These are phyloP conservation scores for Propsilocerus akamusi DNA, from an alignment of 1,140 invertebrate species.

Conservation along the genomic window DNA sequence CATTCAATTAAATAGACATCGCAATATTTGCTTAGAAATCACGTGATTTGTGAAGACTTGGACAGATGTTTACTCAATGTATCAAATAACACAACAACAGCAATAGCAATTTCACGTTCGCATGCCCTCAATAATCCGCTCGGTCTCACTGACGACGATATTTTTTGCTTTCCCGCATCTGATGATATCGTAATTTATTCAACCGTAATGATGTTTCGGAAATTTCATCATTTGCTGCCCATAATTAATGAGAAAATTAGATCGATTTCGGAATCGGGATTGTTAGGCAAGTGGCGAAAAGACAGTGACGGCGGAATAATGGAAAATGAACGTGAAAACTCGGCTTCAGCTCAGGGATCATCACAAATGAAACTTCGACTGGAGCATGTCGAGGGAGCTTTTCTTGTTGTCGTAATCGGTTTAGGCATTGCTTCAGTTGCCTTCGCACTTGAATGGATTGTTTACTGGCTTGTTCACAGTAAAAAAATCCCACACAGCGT, in stretches of 20 bases:
- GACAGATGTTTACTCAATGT: slow-evolving; percentile 3
- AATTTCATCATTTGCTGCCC: slow-evolving; percentile 5
- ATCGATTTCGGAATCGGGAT: slow-evolving; percentile 2
- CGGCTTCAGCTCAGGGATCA: background rate
- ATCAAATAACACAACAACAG: background rate
- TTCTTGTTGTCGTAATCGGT: slow-evolving; percentile 1
- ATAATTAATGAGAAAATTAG: slow-evolving; percentile 3
- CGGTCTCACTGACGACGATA: background rate
- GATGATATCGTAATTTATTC: slow-evolving; percentile 6
- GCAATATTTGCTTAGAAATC: background rate
- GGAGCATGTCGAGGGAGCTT: background rate
- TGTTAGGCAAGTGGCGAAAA: background rate
- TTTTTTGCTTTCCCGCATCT: slow-evolving; percentile 5
- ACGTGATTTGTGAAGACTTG: background rate
- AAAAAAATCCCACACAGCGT: background rate
- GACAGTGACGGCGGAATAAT: background rate
- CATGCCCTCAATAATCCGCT: slow-evolving; percentile 6
- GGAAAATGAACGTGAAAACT: background rate
- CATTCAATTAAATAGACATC: background rate
- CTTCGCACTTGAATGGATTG: background rate
- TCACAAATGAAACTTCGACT: background rate
- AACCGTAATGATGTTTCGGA: background rate
- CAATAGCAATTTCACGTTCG: background rate
- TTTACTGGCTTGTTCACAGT: background rate
- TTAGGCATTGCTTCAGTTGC: background rate